phyloP scores from a whole-genome alignment of 2,113 vertebrate genomes.

The Corythaeola cristata region DNA sequence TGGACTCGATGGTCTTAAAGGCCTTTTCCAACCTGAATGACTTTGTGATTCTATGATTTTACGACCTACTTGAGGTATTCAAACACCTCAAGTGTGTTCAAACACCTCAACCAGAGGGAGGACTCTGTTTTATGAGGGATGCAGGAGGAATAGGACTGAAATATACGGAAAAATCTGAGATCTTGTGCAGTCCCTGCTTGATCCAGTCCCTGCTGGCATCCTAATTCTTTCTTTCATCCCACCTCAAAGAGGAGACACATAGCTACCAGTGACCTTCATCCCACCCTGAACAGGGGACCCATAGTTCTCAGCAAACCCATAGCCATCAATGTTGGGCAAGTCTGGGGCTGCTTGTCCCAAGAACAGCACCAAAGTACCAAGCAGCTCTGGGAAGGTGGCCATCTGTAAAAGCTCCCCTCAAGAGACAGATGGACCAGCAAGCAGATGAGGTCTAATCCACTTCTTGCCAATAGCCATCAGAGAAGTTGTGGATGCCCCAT shows the following conservation, averaged over 20 bases:
- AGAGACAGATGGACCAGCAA: neutral
- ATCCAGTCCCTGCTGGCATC: neutral
- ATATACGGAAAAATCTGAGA: neutral
- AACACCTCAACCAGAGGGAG: neutral
- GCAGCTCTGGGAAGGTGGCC: neutral
- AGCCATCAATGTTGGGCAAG: fast-evolving
- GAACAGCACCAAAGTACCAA: neutral
- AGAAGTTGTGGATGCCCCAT: too few relatives aligned
- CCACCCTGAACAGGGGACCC: neutral
- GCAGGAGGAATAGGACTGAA: neutral
- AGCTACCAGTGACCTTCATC: neutral
- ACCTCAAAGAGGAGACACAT: neutral
- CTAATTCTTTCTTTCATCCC: neutral
- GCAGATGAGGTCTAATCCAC: neutral
- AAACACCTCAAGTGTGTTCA: neutral
- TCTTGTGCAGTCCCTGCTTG: neutral
- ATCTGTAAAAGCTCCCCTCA: neutral
- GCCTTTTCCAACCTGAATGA: too few relatives aligned
- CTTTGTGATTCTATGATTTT: neutral
- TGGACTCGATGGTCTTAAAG: too few relatives aligned
- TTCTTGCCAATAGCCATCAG: neutral
- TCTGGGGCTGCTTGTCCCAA: neutral
- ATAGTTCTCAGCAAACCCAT: neutral
- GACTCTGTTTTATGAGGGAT: neutral
- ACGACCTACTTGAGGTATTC: neutral